These are phyloP conservation scores for Lasioglossum baleicum DNA, from an alignment of 1,140 invertebrate species.

Conservation along the genomic window DNA sequence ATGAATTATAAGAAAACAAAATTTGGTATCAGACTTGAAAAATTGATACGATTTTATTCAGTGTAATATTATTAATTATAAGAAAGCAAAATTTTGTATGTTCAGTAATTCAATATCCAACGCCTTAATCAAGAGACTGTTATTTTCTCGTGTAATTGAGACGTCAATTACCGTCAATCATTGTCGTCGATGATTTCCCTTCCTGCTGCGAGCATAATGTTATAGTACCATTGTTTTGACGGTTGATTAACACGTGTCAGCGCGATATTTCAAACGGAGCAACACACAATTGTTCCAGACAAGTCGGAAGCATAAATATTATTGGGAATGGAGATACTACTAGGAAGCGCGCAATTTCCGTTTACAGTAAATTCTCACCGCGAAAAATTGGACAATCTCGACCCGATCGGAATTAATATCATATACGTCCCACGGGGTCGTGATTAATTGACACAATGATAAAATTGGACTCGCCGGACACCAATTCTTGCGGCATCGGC, in stretches of 20 bases:
- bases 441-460: constrained; percentile 16
- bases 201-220: neutral
- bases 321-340: constrained; percentile 16
- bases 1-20: too few species aligned
- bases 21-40: too few species aligned
- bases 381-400: constrained; percentile 12
- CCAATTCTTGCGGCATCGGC: neutral
- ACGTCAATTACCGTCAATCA: too few species aligned
- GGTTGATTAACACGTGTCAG: neutral
- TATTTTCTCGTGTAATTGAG: too few species aligned
- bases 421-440: neutral
- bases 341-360: constrained; percentile 17
- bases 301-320: constrained; percentile 21
- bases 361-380: constrained; percentile 15
- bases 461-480: neutral
- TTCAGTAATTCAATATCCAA: too few species aligned
- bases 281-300: neutral
- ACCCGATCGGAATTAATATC: neutral
- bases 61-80: too few species aligned
- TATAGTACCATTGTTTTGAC: neutral
- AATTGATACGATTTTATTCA: too few species aligned
- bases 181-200: too few species aligned
- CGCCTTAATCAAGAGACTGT: too few species aligned
- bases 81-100: too few species aligned
- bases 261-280: neutral